phyloP scores from a whole-genome alignment of 2,797 vertebrate genomes.

The Enteromius radiatus region DNA sequence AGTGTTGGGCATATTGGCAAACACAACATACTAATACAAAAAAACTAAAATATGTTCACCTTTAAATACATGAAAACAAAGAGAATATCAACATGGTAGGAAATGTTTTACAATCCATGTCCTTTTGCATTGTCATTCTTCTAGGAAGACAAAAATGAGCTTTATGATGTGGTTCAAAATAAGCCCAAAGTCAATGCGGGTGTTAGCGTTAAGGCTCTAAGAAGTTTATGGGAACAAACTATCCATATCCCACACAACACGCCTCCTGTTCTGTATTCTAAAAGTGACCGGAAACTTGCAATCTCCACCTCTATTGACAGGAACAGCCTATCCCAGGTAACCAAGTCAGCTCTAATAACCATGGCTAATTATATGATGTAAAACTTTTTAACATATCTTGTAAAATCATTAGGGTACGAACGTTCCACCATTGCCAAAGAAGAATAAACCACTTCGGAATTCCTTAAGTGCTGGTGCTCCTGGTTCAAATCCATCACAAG shows the following conservation, averaged over 20 bases:
- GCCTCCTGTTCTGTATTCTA: conserved; percentile 60
- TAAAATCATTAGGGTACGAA: conserved; percentile 30
- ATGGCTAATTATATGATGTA: background rate
- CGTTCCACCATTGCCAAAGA: conserved; percentile 70
- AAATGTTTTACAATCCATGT: background rate
- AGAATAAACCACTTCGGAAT: conserved; percentile 55
- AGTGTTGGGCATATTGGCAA: conserved; percentile 1
- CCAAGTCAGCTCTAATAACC: background rate
- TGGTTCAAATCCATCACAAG: conserved; percentile 36
- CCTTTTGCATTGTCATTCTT: conserved; percentile 7
- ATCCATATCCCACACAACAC: background rate
- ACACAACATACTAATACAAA: background rate
- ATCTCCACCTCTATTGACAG: conserved; percentile 60
- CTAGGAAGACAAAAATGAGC: conserved; percentile 66
- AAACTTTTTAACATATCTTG: background rate
- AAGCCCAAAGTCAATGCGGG: conserved; percentile 30
- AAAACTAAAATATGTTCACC: background rate
- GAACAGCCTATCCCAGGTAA: conserved; percentile 55
- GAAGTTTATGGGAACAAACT: conserved; percentile 67
- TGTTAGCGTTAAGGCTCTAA: conserved; percentile 72
- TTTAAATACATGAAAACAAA: conserved; percentile 7
- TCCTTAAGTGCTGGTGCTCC: conserved; percentile 56
- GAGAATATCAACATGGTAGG: background rate
- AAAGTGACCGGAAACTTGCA: conserved; percentile 60
- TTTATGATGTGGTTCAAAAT: conserved; percentile 78